Evolutionary conservation across 2,797 vertebrate species (phyloP).

Genomic region (Chloroceryle amazona): DNA sequence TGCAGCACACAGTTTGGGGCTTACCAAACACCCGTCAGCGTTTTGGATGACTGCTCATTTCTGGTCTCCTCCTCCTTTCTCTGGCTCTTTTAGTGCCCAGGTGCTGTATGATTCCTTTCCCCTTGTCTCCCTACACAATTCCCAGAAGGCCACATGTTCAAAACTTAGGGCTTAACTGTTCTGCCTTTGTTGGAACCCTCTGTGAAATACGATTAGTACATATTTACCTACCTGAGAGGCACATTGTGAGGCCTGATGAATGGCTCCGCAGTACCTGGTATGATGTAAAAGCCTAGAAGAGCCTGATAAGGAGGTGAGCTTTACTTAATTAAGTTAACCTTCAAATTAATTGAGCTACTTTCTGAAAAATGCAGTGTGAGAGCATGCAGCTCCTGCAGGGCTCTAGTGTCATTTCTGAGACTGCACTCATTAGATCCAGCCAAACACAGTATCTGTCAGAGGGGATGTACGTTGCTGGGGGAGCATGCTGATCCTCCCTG

Average conservation of each 20-base stretch:
- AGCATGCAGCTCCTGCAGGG: background rate
- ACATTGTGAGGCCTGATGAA: background rate
- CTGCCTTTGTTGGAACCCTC: background rate
- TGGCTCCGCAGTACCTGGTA: background rate
- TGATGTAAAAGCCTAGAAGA: background rate
- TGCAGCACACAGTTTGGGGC: background rate
- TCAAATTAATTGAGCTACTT: constrained; percentile 42
- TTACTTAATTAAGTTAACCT: constrained; percentile 53
- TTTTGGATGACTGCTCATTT: fast-evolving
- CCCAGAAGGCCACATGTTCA: background rate
- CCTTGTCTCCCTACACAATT: background rate
- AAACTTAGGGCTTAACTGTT: background rate
- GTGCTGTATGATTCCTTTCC: background rate
- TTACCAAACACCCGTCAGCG: fast-evolving
- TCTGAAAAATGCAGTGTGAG: background rate
- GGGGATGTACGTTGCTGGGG: background rate
- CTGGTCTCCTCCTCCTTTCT: background rate
- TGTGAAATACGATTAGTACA: background rate
- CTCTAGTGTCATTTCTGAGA: background rate
- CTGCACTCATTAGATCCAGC: background rate
- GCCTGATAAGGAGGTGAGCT: constrained; percentile 32
- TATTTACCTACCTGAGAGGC: constrained; percentile 27
- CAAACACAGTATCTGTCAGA: background rate
- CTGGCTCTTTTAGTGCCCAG: fast-evolving
- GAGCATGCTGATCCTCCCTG: background rate